A percentile compares a stretch with the other conserved stretches of the same genome.
Conservation (phyloP, 2,797 vertebrate species). For the Chelonia mydas region DNA sequence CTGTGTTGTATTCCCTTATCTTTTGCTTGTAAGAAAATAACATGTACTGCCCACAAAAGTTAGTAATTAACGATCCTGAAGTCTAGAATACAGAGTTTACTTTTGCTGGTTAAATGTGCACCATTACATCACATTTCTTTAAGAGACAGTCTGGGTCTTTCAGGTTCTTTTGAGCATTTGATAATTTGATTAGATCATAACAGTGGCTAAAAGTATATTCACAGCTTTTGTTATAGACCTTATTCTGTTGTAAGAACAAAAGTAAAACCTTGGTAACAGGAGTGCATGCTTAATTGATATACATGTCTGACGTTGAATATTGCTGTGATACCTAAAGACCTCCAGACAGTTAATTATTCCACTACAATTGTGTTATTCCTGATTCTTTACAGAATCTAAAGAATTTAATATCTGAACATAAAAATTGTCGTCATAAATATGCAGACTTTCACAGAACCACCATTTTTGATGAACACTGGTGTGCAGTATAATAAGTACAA, state of each 20-base stretch:
- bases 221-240: not conserved
- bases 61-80: not conserved
- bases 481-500: not conserved
- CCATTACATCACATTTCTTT: not conserved
- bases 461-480: not conserved
- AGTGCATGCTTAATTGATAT: not conserved
- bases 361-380: not conserved
- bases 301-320: not conserved
- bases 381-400: not conserved
- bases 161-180: not conserved
- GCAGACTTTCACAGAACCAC: not conserved
- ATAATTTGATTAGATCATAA: not conserved
- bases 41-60: not conserved
- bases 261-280: not conserved
- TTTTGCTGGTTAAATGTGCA: too few species aligned
- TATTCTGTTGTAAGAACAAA: not conserved
- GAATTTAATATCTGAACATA: not conserved
- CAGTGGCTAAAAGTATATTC: not conserved
- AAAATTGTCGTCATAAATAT: not conserved
- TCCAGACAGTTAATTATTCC: not conserved
- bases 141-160: too few species aligned
- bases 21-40: not conserved
- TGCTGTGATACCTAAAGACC: not conserved
- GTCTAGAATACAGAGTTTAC: not conserved
- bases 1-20: not conserved